Percentiles rank a stretch among this genome's conserved stretches.
Evolutionary conservation across 2,888 invertebrate species (phyloP).

Genomic region (Sclerodermus sp.): DNA sequence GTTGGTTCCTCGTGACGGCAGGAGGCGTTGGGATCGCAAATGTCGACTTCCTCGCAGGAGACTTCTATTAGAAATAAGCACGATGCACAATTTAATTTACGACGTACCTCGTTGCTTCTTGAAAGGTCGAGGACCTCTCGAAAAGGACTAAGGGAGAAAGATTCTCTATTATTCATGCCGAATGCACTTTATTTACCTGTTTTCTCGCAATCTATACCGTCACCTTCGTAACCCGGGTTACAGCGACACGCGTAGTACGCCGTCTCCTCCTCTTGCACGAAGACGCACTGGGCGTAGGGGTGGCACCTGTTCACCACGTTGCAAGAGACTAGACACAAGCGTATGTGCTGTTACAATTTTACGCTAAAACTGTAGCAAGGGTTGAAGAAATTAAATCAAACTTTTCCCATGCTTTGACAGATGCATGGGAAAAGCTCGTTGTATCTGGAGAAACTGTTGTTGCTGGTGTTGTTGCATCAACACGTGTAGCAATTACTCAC

Average conservation of each 20-base stretch:
- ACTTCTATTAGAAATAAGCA: constrained; percentile 50
- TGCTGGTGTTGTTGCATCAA: too few species aligned
- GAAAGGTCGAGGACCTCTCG: neutral
- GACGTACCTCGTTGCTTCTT: neutral
- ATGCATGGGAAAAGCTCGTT: too few species aligned
- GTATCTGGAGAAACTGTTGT: too few species aligned
- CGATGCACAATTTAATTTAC: neutral
- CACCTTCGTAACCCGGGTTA: constrained; percentile 81
- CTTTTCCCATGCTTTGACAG: too few species aligned
- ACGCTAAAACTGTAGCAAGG: too few species aligned
- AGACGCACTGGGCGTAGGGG: constrained; percentile 77
- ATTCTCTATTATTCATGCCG: neutral
- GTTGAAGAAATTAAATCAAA: too few species aligned
- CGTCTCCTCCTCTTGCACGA: constrained; percentile 57
- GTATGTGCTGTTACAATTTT: constrained; percentile 20
- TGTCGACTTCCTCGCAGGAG: constrained; percentile 63
- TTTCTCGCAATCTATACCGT: constrained; percentile 75
- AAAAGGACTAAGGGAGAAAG: neutral
- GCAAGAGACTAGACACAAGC: constrained; percentile 68
- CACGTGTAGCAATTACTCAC: too few species aligned
- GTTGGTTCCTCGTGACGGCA: constrained; percentile 71
- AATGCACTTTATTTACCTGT: constrained; percentile 49
- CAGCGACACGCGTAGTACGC: constrained; percentile 73
- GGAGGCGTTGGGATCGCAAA: constrained; percentile 74
- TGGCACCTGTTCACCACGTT: constrained; percentile 78